phyloP scores from a whole-genome alignment of 1,140 invertebrate genomes.

The Amyelois transitella region DNA sequence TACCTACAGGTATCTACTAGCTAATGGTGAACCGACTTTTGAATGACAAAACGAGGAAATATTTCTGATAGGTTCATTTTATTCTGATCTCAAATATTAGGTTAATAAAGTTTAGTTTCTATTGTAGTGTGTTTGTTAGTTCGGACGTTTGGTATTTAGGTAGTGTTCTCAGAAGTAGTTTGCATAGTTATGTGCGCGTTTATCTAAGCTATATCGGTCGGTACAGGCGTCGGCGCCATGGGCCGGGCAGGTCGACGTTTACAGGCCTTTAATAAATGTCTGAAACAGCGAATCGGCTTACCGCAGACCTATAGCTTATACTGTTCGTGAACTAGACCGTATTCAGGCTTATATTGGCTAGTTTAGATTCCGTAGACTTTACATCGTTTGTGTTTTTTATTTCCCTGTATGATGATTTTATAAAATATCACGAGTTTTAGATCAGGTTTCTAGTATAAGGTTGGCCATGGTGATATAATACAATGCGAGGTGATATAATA shows the following conservation, averaged over 20 bases:
- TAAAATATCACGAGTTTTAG: too few species aligned
- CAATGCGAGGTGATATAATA: too few species aligned
- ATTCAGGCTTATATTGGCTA: neutral
- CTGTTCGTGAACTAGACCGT: neutral
- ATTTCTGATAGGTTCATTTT: neutral
- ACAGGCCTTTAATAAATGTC: constrained; percentile 36
- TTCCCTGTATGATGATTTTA: too few species aligned
- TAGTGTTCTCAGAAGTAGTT: constrained; percentile 42
- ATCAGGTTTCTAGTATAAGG: too few species aligned
- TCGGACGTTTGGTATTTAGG: constrained; percentile 23
- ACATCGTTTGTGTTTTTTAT: neutral
- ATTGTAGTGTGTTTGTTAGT: constrained; percentile 9
- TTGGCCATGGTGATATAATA: too few species aligned
- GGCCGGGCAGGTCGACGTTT: constrained; percentile 30
- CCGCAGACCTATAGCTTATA: neutral
- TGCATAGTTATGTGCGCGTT: constrained; percentile 67
- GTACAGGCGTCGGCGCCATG: constrained; percentile 35
- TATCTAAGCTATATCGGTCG: constrained; percentile 64
- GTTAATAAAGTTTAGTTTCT: constrained; percentile 29
- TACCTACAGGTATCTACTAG: constrained; percentile 53
- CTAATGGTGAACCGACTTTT: constrained; percentile 47
- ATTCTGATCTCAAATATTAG: constrained; percentile 22
- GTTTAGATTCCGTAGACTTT: neutral
- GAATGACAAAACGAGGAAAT: neutral
- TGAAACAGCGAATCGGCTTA: constrained; percentile 34